Evolutionary conservation across 1,140 invertebrate species (phyloP), one percentile per base, ranked within the genome.

Genomic region (Caenorhabditis inopinata): DNA sequence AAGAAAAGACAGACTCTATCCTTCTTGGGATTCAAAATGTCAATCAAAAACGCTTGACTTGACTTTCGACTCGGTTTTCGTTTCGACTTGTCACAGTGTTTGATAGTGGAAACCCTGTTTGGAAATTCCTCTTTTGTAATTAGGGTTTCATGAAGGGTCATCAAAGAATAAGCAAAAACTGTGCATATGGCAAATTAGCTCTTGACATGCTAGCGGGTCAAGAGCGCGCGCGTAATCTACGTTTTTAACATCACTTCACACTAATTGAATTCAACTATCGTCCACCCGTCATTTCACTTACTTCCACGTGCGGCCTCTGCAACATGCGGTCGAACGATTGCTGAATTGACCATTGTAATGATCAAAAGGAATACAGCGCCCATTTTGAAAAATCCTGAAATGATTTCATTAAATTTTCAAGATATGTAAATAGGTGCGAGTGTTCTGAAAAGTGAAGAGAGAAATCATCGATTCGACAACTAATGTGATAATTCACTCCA

Each of bases 141-240:
- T 68, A 68, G 51, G 2, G n/a, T 11, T n/a, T 6, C 23, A n/a
- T 6, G 27, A 21, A 21, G 27, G 9, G 7, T 12, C 58, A 68
- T 42, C 58, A 32, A 38, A 68, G 38, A 68, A 68, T 32, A 68
- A 38, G 29, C 32, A 68, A 68, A 68, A 68, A 68, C 58, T 68
- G 58, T 68, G 32, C 58, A 68, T 68, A 68, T 68, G 58, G 58
- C 58, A 68, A 68, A 68, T 68, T 68, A 68, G 58, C 58, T n/a
- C 58, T 68, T 68, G 58, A 68, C 58, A 68, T 68, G 29, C 32
- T 27, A 38, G 32, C 11, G 58, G 58, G 58, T 68, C 58, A 68
- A 68, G 58, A 68, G 58, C 58, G 32, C 32, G 32, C 58, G 58
- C 58, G 58, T 68, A 68, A 68, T 68, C 58, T 68, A 68, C 58